These are phyloP conservation scores for Trachymyrmex septentrionalis DNA, from an alignment of 1,140 invertebrate genomes.

Conservation along the genomic window DNA sequence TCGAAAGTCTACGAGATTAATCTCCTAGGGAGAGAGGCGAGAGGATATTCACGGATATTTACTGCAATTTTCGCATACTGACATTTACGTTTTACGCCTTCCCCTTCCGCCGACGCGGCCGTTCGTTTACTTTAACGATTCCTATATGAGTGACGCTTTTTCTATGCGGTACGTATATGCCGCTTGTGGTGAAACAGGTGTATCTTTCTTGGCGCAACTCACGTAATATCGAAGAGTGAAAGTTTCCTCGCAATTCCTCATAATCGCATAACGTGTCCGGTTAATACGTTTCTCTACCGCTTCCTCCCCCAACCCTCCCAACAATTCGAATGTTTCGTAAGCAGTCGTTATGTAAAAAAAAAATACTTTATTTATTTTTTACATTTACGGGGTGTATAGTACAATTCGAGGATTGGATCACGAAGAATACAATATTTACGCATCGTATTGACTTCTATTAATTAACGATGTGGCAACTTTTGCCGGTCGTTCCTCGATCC, in stretches of 20 bases:
- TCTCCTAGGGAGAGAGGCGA: constrained; percentile 39
- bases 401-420: constrained; percentile 69
- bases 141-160: constrained; percentile 33
- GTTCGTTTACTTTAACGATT: constrained; percentile 60
- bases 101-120: background rate
- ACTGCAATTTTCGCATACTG: constrained; percentile 32
- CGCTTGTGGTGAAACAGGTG: constrained; percentile 59
- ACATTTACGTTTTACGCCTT: constrained; percentile 47
- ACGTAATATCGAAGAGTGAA: constrained; percentile 70
- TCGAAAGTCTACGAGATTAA: constrained; percentile 56
- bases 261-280: constrained; percentile 66
- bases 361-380: constrained; percentile 72
- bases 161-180: constrained; percentile 33
- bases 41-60: background rate
- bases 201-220: constrained; percentile 51
- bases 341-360: constrained; percentile 69
- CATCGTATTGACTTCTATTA: constrained; percentile 56
- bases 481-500: constrained; percentile 12
- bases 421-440: constrained; percentile 73
- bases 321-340: constrained; percentile 47
- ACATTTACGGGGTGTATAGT: constrained; percentile 69
- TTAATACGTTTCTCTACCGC: background rate
- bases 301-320: background rate
- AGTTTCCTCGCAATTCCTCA: constrained; percentile 67
- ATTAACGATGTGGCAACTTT: constrained; percentile 6